phyloP scores from a whole-genome alignment of 2,797 vertebrate genomes.

The Picus viridis region DNA sequence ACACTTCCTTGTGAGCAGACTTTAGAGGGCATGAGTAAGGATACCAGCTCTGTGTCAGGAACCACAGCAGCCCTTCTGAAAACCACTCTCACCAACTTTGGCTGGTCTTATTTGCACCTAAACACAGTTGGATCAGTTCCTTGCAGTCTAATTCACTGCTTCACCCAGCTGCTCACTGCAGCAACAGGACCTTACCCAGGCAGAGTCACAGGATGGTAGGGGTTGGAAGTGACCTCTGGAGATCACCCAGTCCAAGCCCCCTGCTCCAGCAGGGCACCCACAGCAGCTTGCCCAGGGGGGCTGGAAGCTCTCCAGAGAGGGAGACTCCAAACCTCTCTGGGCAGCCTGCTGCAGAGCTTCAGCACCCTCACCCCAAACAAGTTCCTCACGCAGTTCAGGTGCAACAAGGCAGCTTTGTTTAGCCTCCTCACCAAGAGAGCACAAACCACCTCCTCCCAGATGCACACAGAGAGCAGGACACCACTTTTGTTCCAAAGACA shows the following conservation, averaged over 20 bases:
- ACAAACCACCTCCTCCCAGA: neutral
- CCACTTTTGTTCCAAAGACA: neutral
- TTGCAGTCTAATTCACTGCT: neutral
- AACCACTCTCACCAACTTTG: neutral
- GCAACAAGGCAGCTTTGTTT: neutral
- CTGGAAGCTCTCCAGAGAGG: no score
- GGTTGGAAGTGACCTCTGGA: no score
- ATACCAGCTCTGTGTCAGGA: neutral
- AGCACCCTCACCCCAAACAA: no score
- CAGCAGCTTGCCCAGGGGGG: no score
- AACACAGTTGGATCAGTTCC: no score
- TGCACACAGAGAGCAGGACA: neutral
- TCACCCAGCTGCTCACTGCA: neutral
- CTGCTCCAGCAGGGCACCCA: no score
- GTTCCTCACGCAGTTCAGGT: no score
- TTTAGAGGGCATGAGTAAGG: neutral
- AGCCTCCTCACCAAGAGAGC: neutral
- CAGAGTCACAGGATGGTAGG: neutral
- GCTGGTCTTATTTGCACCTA: neutral
- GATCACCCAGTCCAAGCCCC: no score
- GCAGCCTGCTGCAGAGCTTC: no score
- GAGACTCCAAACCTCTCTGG: no score
- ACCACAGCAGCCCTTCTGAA: neutral
- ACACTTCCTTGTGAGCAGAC: neutral
- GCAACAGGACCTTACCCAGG: neutral